A percentile compares a stretch with the other conserved stretches of the same genome.
These are phyloP conservation scores for Telmatochromis sp. DNA, from an alignment of 2,113 vertebrate genomes.

Conservation along the genomic window DNA sequence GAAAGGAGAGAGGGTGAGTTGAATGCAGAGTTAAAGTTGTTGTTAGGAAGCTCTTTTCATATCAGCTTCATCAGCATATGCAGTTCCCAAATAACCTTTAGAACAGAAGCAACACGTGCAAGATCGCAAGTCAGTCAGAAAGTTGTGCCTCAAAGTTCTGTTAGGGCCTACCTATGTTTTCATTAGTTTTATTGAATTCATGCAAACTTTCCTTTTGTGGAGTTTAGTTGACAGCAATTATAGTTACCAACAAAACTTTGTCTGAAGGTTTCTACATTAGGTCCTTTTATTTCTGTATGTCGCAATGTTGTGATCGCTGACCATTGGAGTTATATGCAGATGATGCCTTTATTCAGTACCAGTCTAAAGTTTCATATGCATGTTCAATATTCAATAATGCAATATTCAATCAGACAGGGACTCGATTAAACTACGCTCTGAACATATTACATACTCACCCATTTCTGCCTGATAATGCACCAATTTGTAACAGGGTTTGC, in stretches of 20 bases:
- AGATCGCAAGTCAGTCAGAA: background rate
- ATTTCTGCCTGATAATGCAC: background rate
- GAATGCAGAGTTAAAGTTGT: background rate
- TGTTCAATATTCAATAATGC: background rate
- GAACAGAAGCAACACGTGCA: background rate
- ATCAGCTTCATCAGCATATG: background rate
- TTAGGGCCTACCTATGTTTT: background rate
- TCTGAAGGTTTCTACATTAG: background rate
- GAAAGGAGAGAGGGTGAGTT: constrained; percentile 77
- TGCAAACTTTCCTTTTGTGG: background rate
- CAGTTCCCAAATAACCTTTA: background rate
- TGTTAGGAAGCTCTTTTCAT: background rate
- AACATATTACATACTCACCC: background rate
- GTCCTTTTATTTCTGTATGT: background rate
- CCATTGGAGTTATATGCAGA: background rate
- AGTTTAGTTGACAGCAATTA: background rate
- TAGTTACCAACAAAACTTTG: background rate
- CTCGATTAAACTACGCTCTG: background rate
- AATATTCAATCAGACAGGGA: background rate
- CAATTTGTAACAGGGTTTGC: constrained; percentile 73
- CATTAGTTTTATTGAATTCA: background rate
- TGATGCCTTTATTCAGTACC: background rate
- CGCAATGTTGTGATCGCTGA: background rate
- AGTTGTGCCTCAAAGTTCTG: background rate
- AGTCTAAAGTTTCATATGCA: background rate